Evolutionary conservation across 1,140 invertebrate genomes (phyloP).

Genomic region (Bombus haemorrhoidalis): DNA sequence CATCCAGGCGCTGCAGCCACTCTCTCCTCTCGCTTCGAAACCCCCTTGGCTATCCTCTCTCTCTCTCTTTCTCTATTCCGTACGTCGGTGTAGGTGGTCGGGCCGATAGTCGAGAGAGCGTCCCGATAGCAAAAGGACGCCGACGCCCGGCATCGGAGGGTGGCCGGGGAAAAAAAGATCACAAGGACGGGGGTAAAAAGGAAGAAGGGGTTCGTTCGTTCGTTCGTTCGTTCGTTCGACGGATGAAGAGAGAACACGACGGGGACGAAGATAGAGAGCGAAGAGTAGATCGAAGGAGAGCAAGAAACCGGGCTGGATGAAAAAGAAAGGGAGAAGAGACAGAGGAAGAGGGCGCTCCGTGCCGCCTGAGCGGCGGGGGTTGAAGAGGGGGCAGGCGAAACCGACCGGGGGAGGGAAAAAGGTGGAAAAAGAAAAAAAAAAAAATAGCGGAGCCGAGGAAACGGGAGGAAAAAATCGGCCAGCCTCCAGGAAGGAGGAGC

Average conservation of each 20-base stretch:
- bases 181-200: conserved; percentile 56
- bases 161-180: conserved; percentile 66
- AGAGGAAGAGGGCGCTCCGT: conserved; percentile 50
- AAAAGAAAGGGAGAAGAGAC: conserved; percentile 34
- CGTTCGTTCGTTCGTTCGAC: conserved; percentile 34
- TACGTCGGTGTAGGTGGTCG: conserved; percentile 62
- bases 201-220: conserved; percentile 55
- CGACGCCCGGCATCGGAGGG: conserved; percentile 69
- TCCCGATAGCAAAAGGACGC: conserved; percentile 75
- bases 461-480: conserved; percentile 79
- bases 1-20: conserved; percentile 67
- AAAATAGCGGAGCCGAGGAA: conserved; percentile 79
- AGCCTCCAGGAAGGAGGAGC: conserved; percentile 68
- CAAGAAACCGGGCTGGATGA: conserved; percentile 38
- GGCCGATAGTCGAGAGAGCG: conserved; percentile 71
- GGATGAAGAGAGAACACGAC: conserved; percentile 60
- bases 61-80: conserved; percentile 35
- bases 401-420: conserved; percentile 61
- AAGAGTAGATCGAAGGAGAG: conserved; percentile 42
- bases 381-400: conserved; percentile 28
- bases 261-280: conserved; percentile 54
- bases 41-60: neutral
- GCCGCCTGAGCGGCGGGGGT: conserved; percentile 36
- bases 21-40: neutral
- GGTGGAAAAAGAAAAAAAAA: conserved; percentile 79